Conservation (phyloP, 2,113 vertebrate genomes). For the Apteryx owenii region DNA sequence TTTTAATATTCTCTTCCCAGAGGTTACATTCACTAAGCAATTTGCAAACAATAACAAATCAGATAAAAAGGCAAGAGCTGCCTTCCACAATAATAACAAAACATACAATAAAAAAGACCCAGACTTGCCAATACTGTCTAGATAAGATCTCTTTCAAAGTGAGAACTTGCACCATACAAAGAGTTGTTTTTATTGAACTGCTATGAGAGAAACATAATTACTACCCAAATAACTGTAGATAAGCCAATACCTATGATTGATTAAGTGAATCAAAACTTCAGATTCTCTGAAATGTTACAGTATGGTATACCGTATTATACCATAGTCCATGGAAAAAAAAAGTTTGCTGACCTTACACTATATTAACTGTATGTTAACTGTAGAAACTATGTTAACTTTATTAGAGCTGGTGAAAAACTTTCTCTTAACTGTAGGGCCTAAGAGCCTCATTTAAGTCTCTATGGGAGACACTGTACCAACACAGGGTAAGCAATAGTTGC, state of each 20-base stretch:
- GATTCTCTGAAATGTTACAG: neutral
- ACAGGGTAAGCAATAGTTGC: neutral
- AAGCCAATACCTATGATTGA: neutral
- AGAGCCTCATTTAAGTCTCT: neutral
- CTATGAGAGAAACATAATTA: neutral
- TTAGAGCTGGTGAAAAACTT: neutral
- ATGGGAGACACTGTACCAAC: neutral
- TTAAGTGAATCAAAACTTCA: neutral
- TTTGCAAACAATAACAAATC: neutral
- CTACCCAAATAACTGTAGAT: neutral
- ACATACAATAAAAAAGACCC: neutral
- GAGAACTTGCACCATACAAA: neutral
- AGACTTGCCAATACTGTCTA: neutral
- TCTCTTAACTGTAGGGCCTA: neutral
- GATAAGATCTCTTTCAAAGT: slow-evolving; percentile 4
- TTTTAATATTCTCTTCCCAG: neutral
- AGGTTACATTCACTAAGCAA: neutral
- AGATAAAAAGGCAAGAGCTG: slow-evolving; percentile 4
- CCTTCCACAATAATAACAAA: neutral
- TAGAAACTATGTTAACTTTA: neutral
- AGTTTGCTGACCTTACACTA: neutral
- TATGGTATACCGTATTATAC: neutral
- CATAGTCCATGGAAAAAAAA: neutral
- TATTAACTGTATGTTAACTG: neutral
- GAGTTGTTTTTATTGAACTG: neutral